Evolutionary conservation across 2,797 vertebrate species (phyloP).

Genomic region (Xenops minutus): DNA sequence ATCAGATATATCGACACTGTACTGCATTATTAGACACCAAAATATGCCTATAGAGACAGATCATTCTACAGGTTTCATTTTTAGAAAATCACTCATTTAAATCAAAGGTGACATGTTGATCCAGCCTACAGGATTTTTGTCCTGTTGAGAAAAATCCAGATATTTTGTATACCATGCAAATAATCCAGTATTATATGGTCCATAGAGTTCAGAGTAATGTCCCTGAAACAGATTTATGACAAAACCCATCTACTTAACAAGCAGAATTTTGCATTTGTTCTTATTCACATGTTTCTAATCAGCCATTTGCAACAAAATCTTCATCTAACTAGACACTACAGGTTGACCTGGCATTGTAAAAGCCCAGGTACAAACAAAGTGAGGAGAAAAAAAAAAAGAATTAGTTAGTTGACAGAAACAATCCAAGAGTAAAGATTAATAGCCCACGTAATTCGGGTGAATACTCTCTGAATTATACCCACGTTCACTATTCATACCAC

Average conservation of each 20-base stretch:
- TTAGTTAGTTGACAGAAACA: not conserved
- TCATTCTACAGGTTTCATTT: not conserved
- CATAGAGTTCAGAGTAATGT: not conserved
- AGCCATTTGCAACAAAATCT: not conserved
- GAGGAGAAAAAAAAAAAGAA: no score
- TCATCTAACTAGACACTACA: not conserved
- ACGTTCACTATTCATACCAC: not conserved
- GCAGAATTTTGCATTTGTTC: not conserved
- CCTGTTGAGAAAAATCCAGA: not conserved
- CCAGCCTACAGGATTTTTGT: not conserved
- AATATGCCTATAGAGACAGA: not conserved
- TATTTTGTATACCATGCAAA: not conserved
- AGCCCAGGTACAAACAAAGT: not conserved
- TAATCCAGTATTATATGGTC: not conserved
- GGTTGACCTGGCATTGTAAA: accelerated
- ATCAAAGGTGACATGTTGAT: not conserved
- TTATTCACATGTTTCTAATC: not conserved
- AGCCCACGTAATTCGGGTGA: not conserved
- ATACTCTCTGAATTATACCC: not conserved
- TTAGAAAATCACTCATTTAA: not conserved
- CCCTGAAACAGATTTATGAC: not conserved
- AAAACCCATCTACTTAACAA: not conserved
- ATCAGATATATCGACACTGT: not conserved
- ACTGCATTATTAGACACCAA: not conserved
- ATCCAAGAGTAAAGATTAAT: not conserved